phyloP scores from a whole-genome alignment of 2,888 invertebrate species.

The Hirtodrosophila alboralis region DNA sequence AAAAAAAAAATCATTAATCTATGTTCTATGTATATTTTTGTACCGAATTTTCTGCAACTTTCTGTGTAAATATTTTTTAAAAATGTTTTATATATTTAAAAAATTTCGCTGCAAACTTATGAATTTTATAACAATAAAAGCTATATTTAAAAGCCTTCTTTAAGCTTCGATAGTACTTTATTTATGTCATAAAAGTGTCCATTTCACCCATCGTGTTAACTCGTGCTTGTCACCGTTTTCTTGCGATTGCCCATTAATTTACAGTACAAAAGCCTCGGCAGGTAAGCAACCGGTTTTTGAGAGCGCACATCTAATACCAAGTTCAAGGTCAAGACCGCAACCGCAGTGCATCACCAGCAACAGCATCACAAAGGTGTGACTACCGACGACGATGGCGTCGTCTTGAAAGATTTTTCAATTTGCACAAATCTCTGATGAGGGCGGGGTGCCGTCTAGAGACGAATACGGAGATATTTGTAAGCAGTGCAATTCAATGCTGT shows the following conservation, averaged over 20 bases:
- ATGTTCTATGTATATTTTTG: too few species aligned
- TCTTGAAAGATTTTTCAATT: conserved; percentile 52
- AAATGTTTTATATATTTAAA: too few species aligned
- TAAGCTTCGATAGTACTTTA: too few species aligned
- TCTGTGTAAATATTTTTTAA: too few species aligned
- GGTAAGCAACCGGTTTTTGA: conserved; percentile 55
- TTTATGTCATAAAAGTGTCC: too few species aligned
- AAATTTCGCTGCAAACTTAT: too few species aligned
- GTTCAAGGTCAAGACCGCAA: conserved; percentile 71
- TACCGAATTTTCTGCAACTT: too few species aligned
- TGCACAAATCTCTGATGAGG: conserved; percentile 34
- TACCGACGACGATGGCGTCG: conserved; percentile 15
- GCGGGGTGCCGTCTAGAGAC: conserved; percentile 11
- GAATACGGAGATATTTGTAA: conserved; percentile 20
- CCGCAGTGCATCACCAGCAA: conserved; percentile 25
- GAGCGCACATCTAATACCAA: conserved; percentile 76
- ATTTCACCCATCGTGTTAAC: conserved; percentile 12
- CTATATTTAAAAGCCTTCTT: too few species aligned
- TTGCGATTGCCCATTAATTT: conserved; percentile 61
- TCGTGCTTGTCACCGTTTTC: conserved; percentile 62
- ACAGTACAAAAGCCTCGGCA: conserved; percentile 54
- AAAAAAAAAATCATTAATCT: too few species aligned
- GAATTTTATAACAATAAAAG: too few species aligned
- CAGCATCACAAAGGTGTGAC: conserved; percentile 69
- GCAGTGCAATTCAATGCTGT: conserved; percentile 45